Evolutionary conservation across 53 echinoderm and acorn worm species (phyloP), one percentile per base, ranked within the genome.

Genomic region (Arbacia lixula): DNA sequence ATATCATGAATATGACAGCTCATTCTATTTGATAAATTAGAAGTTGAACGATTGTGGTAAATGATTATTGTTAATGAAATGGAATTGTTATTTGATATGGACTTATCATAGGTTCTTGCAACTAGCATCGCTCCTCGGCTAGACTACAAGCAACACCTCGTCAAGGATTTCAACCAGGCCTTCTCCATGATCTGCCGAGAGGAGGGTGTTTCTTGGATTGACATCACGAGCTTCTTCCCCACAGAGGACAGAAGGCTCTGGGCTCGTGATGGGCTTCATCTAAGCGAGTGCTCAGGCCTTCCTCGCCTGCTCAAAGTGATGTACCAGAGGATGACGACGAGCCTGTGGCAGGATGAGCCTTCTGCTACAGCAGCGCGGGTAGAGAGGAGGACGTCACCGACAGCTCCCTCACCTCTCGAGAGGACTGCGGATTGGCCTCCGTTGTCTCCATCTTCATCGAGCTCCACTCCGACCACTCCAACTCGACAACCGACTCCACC

Each of bases 211-310:
- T 32, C 75, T 17, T 75, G 75, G 75, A 6, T 75, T 6, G 75
- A 75, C 54, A 32, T 75, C 34, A 12, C 75, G 32, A 21, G 5
- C 30, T 31, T 32, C 33, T 75, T 75, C 55, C 75, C 75, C 1
- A 32, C 35, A 9, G 19, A 30, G 6, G 54, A 75, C 2, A 31
- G 20, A 11, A 75, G 21, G 9, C 54, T 52, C 1, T 75, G 75
- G 75, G 75, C 75, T 20, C 19, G 75, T 0, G 75, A 75, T 22
- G 75, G 75, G 9, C 54, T 75, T 6, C 75, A 75, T 22, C 52
- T 75, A 52, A 75, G 75, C 54, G 75, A 75, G 33, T 75, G 75
- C 75, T 53, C 55, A 2, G 75, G 75, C 28, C 32, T 75, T n/a
- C 75, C 52, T 53, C 75, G 75, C 31, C 24, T 54, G 6, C 30